These are phyloP conservation scores for Allygus modestus DNA, from an alignment of 2,888 invertebrate species.

Conservation along the genomic window DNA sequence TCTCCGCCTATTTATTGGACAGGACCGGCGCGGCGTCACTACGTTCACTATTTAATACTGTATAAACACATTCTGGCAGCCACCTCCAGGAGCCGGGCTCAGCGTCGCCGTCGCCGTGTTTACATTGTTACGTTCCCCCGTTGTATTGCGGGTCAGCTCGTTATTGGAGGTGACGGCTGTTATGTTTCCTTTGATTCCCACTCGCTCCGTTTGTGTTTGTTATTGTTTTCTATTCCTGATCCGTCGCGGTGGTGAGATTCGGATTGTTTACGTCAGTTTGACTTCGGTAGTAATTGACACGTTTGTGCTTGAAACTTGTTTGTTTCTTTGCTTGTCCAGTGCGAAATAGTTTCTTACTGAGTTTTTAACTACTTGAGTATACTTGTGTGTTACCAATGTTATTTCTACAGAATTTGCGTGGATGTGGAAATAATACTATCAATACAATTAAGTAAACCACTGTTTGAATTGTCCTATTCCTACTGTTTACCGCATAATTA, in stretches of 20 bases:
- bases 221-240: constrained; percentile 14
- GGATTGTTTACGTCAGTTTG: constrained; percentile 6
- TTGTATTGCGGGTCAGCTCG: neutral
- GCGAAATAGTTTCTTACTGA: no score
- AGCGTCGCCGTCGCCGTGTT: neutral
- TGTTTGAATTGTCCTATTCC: no score
- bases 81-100: neutral
- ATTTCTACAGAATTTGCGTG: no score
- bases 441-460: no score
- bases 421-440: no score
- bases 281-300: neutral
- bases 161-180: neutral
- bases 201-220: neutral
- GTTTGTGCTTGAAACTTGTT: neutral
- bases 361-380: no score
- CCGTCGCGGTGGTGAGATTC: neutral
- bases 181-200: constrained; percentile 11
- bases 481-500: no score
- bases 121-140: constrained; percentile 19
- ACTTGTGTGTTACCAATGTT: no score
- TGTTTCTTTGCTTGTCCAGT: neutral
- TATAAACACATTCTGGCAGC: constrained; percentile 34
- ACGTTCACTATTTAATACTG: constrained; percentile 32
- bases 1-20: constrained; percentile 52
- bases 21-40: constrained; percentile 41